Base-by-base conservation (phyloP, 2,888 invertebrate genomes). In the Amblyjoppa fuscipennis region DNA sequence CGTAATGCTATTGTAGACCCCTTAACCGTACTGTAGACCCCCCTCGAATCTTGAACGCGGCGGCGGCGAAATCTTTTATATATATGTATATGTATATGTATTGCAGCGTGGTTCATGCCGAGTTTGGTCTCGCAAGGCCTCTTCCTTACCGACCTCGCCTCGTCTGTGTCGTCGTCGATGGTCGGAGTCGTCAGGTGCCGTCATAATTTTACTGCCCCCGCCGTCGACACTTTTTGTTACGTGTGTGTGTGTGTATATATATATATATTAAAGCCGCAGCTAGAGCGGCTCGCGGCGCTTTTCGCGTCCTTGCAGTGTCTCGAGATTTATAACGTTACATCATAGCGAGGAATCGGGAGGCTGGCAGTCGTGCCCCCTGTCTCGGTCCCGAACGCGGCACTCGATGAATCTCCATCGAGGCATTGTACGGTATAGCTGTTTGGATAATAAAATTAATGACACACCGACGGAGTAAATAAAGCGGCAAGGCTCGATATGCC, bases 201-300 rank as follows among this genome's bases (percentile, higher is more conserved):
- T 69, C 83, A 69, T 83, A 74, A 83, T 79, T 79, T 83, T 79
- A 79, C 73, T 59, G 59, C 71, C 61, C n/a, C 69, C 74, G 11
- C 25, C 4, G 70, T 11, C 34, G 75, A 70, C 69, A 74, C 79
- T 70, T 64, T 51, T 73, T 74, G 31, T 75, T 45, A 64, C 61
- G 56, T 79, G 9, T 70, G 51, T 41, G 9, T 16, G 41, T 28
- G 6, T 31, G 16, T 53, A 70, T 70, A 71, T 38, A 53, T n/a
- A 16, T 45, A 5, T 16, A 61, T 61, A 31, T 66, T 13, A 31
- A 11, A 3, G 1, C 13, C 51, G 16, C 31, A 28, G 16, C 13
- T 9, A 51, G 3, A 70, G 16, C 9, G n/a, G 41, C 3, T 64
- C 41, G 41, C n/a, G 28, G 28, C 45, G 45, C 16, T 59, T 59